phyloP scores from a whole-genome alignment of 2,888 invertebrate genomes.

The Rhyacophila evoluta region DNA sequence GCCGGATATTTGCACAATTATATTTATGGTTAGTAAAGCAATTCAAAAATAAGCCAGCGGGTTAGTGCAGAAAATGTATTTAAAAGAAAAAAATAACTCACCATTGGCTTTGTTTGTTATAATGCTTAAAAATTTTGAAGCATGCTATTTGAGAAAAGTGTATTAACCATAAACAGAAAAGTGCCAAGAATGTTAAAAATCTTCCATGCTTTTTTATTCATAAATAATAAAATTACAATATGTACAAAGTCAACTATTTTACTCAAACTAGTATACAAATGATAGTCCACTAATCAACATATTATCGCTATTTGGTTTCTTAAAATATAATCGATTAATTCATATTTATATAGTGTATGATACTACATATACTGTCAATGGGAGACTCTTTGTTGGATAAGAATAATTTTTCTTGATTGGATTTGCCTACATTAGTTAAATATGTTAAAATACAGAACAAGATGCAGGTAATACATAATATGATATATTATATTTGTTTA shows the following conservation, averaged over 20 bases:
- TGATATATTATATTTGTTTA: too few relatives aligned
- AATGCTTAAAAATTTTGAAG: slow-evolving; percentile 32
- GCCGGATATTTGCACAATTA: not conserved
- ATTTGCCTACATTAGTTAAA: too few relatives aligned
- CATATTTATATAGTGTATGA: too few relatives aligned
- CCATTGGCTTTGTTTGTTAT: slow-evolving; percentile 48
- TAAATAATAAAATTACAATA: slow-evolving; percentile 11
- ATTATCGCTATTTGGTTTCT: too few relatives aligned
- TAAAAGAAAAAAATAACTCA: slow-evolving; percentile 40
- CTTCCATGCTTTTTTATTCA: not conserved
- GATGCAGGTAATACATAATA: too few relatives aligned
- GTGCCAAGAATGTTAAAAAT: slow-evolving; percentile 14
- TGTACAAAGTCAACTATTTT: not conserved
- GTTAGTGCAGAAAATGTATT: slow-evolving; percentile 38
- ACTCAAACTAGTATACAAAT: too few relatives aligned
- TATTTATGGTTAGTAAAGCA: slow-evolving; percentile 39
- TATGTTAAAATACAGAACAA: too few relatives aligned
- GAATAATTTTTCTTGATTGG: too few relatives aligned
- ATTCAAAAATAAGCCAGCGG: slow-evolving; percentile 37
- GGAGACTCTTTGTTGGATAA: too few relatives aligned
- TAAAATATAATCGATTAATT: too few relatives aligned
- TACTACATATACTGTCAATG: too few relatives aligned
- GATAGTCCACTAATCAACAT: too few relatives aligned
- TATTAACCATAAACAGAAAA: slow-evolving; percentile 44
- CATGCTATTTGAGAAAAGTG: slow-evolving; percentile 25